These are phyloP conservation scores for Rhinogobius similis DNA, from an alignment of 2,113 vertebrate genomes.

Conservation along the genomic window DNA sequence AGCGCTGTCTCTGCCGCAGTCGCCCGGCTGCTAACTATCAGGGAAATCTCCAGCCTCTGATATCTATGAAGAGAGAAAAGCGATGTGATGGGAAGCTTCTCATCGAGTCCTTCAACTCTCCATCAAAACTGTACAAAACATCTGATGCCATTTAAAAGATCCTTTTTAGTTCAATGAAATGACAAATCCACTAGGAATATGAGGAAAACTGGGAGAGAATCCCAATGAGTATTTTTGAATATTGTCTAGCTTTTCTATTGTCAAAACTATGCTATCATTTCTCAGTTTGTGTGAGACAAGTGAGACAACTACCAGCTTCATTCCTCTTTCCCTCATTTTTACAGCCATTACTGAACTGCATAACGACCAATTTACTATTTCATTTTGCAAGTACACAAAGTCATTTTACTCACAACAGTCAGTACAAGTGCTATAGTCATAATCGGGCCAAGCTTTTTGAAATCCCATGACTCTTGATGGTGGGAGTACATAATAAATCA, in stretches of 20 bases:
- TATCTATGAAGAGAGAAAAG: constrained; percentile 18
- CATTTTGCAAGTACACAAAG: neutral
- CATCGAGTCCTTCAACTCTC: constrained; percentile 52
- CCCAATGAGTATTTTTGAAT: constrained; percentile 53
- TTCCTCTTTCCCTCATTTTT: constrained; percentile 9
- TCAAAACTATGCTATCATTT: constrained; percentile 23
- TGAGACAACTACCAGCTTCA: constrained; percentile 10
- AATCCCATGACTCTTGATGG: constrained; percentile 34
- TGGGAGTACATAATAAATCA: constrained; percentile 58
- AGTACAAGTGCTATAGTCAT: constrained; percentile 38
- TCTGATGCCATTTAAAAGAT: constrained; percentile 64
- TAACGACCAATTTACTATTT: constrained; percentile 10
- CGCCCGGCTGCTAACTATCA: constrained; percentile 13
- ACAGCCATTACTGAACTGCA: neutral
- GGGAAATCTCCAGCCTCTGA: constrained; percentile 29
- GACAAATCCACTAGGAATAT: constrained; percentile 53
- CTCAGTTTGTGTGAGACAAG: too few species aligned
- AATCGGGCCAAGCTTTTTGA: constrained; percentile 29
- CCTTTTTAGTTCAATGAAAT: constrained; percentile 48
- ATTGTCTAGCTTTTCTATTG: constrained; percentile 37
- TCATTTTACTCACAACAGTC: constrained; percentile 26
- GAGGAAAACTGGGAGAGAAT: constrained; percentile 15
- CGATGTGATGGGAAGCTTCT: constrained; percentile 38
- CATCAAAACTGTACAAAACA: constrained; percentile 52
- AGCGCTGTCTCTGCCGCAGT: constrained; percentile 11